Base-by-base conservation (phyloP, 1,140 invertebrate genomes). In the Drosophila sproati region DNA sequence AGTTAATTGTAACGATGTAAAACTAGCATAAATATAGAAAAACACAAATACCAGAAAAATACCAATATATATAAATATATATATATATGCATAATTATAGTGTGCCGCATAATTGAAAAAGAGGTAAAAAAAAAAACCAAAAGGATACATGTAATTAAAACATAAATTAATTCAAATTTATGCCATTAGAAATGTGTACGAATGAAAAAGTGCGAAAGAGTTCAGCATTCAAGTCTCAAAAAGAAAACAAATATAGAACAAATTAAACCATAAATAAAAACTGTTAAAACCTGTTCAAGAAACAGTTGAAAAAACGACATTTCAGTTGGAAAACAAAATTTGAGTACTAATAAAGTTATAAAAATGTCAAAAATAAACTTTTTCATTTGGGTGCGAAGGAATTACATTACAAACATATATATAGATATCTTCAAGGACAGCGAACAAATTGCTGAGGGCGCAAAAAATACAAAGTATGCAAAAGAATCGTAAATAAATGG, bases 261-360 rank as follows among this genome's bases (percentile, higher is more conserved):
- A 69, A 63, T 75, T 51, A 43, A 73, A 69, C 55, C 62, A 31
- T 29, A 75, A 76, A 62, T 41, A 39, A 61, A 51, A 62, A 51
- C 37, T 60, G 60, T 59, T 55, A 63, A 43, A 70, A 60, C 60
- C 54, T 59, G 73, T 64, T 48, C 8, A 48, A 55, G 3, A 39
- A 50, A 61, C 57, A 59, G 76, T 76, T 59, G 47, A 62, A 68
- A 60, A 68, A 56, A 63, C 51, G 43, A 48, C 59, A 69, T 71
- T 77, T 61, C 57, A 77, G 12, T 77, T 80, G 64, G 59, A 72
- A 78, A 69, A 43, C 47, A 88, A 63, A 72, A 80, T 78, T 88
- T 78, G 70, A 88, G 67, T 87, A 87, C 82, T 87, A 87, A 87
- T 88, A 87, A 87, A 87, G 83, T 87, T 87, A 60, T 64, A 83